Evolutionary conservation across 2,113 vertebrate genomes (phyloP).

Genomic region (Gnathonemus echidnorhynchus): DNA sequence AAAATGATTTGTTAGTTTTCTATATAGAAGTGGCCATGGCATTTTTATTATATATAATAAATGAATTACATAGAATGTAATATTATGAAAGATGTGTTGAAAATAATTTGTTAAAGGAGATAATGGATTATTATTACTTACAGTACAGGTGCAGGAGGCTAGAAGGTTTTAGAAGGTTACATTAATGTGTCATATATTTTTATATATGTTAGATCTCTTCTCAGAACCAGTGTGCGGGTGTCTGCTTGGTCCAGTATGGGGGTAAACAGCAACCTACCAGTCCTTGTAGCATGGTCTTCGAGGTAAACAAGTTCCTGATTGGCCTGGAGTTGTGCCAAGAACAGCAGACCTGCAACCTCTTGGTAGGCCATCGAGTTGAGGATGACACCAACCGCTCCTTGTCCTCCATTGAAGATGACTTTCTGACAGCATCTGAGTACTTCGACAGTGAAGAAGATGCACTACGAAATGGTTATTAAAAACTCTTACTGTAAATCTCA

Average conservation of each 20-base stretch:
- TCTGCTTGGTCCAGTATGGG: slow-evolving; percentile 81
- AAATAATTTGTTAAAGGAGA: not conserved
- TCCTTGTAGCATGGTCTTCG: slow-evolving; percentile 75
- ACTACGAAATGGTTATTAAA: slow-evolving; percentile 65
- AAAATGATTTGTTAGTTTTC: not conserved
- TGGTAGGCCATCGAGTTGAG: slow-evolving; percentile 61
- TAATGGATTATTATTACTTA: not conserved
- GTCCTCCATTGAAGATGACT: slow-evolving; percentile 94
- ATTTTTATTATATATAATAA: not conserved
- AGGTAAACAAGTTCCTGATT: slow-evolving; percentile 92
- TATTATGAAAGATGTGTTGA: not conserved
- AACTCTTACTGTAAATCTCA: not conserved
- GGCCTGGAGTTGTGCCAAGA: slow-evolving; percentile 81
- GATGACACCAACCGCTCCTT: slow-evolving; percentile 92
- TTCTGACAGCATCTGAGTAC: slow-evolving; percentile 88
- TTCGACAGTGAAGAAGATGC: slow-evolving; percentile 81
- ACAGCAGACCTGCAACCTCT: slow-evolving; percentile 64
- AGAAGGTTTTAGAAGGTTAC: not conserved
- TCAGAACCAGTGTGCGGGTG: slow-evolving; percentile 72
- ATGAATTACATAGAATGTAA: not conserved
- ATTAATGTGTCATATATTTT: not conserved
- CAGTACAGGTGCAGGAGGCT: not conserved
- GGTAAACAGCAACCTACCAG: slow-evolving; percentile 60
- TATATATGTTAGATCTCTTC: slow-evolving; percentile 19
- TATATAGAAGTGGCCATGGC: not conserved